Evolutionary conservation across 2,113 vertebrate species (phyloP).

Genomic region (Propithecus coquereli): DNA sequence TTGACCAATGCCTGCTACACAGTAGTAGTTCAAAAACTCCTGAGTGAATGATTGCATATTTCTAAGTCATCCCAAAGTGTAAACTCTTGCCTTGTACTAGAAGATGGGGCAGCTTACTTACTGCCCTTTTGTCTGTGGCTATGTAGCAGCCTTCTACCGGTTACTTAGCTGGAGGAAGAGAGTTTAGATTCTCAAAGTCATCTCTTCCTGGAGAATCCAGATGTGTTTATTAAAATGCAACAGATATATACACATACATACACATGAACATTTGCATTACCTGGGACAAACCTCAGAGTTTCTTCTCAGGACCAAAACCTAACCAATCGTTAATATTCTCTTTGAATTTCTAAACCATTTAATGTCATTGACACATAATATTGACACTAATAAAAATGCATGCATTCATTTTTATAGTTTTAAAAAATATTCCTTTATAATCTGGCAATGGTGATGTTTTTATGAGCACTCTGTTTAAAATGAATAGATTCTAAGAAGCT

Average conservation of each 20-base stretch:
- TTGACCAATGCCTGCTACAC: background rate
- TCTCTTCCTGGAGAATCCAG: background rate
- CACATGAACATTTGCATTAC: background rate
- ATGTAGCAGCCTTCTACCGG: background rate
- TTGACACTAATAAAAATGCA: background rate
- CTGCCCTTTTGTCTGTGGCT: background rate
- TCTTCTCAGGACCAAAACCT: background rate
- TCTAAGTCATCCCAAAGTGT: background rate
- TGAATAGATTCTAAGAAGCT: background rate
- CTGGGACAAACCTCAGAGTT: background rate
- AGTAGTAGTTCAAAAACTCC: background rate
- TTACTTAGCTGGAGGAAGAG: background rate
- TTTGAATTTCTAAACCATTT: background rate
- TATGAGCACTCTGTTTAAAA: background rate
- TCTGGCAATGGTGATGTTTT: background rate
- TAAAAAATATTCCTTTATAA: background rate
- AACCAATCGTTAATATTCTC: background rate
- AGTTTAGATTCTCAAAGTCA: background rate
- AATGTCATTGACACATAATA: background rate
- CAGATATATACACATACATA: rapidly evolving
- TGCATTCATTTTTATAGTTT: background rate
- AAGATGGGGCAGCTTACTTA: background rate
- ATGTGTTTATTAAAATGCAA: background rate
- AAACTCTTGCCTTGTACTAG: background rate
- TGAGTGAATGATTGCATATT: background rate